Percentiles rank a stretch among this genome's conserved stretches.
Evolutionary conservation across 2,888 invertebrate genomes (phyloP).

Genomic region (Eulithis prunata): DNA sequence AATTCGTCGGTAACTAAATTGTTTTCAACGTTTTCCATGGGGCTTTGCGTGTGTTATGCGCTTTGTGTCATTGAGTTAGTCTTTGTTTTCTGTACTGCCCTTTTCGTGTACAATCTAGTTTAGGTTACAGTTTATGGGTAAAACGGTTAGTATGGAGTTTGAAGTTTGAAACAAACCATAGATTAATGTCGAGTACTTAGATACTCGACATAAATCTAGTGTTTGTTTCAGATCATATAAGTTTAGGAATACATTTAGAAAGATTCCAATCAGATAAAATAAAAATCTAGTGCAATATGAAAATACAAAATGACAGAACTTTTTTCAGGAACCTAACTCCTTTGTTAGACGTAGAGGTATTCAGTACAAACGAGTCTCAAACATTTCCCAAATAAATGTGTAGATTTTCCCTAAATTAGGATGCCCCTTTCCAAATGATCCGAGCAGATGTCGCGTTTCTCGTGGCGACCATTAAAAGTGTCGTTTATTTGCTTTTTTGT

Average conservation of each 20-base stretch:
- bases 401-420: slow-evolving; percentile 47
- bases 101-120: slow-evolving; percentile 16
- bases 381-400: slow-evolving; percentile 42
- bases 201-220: no score
- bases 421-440: slow-evolving; percentile 51
- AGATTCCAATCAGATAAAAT: no score
- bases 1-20: slow-evolving; percentile 78
- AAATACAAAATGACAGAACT: no score
- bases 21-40: slow-evolving; percentile 59
- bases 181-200: no score
- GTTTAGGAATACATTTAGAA: no score
- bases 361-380: slow-evolving; percentile 26
- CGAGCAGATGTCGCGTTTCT: slow-evolving; percentile 52
- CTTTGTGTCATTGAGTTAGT: slow-evolving; percentile 40
- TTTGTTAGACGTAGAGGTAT: neutral
- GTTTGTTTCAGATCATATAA: no score
- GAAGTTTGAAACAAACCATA: no score
- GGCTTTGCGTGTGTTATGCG: slow-evolving; percentile 41
- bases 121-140: neutral
- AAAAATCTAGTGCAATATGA: no score
- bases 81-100: slow-evolving; percentile 30
- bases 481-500: slow-evolving; percentile 53
- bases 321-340: neutral
- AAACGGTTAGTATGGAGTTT: no score
- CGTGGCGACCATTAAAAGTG: slow-evolving; percentile 51